Evolutionary conservation across 2,888 invertebrate genomes (phyloP).

Genomic region (Beris morrisii): DNA sequence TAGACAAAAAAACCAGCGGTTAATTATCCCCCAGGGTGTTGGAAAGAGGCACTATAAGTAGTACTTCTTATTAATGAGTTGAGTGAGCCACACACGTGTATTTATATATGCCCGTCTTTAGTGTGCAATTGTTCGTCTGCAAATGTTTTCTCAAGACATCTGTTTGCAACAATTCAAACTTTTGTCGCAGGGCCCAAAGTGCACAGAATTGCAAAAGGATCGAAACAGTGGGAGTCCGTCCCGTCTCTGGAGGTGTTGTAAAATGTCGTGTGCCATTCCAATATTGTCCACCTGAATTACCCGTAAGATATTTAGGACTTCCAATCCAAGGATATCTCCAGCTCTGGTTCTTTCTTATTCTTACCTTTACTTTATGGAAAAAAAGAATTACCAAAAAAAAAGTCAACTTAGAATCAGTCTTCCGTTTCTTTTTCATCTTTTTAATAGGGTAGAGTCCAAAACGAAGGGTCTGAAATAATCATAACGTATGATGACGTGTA

Average conservation of each 20-base stretch:
- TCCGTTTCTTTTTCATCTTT: no score
- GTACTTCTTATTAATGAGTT: neutral
- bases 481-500: slow-evolving; percentile 9
- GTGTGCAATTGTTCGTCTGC: slow-evolving; percentile 19
- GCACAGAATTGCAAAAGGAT: neutral
- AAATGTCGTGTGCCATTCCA: no score
- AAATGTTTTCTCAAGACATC: slow-evolving; percentile 31
- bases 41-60: neutral
- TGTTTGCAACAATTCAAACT: slow-evolving; percentile 14
- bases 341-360: no score
- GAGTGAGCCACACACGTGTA: slow-evolving; percentile 25
- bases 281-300: no score
- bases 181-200: neutral
- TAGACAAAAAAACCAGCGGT: slow-evolving; percentile 12
- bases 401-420: no score
- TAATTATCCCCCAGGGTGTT: slow-evolving; percentile 31
- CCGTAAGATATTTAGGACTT: no score
- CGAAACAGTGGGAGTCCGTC: neutral
- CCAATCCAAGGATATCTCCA: no score
- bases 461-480: slow-evolving; percentile 4
- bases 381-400: no score
- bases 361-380: no score
- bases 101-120: neutral
- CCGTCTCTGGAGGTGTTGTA: no score
- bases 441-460: no score